Evolutionary conservation across 30 jellyfish, hydroid and myxozoan species (phyloP).

Genomic region (Aurelia aurita complex sp. Pacific): DNA sequence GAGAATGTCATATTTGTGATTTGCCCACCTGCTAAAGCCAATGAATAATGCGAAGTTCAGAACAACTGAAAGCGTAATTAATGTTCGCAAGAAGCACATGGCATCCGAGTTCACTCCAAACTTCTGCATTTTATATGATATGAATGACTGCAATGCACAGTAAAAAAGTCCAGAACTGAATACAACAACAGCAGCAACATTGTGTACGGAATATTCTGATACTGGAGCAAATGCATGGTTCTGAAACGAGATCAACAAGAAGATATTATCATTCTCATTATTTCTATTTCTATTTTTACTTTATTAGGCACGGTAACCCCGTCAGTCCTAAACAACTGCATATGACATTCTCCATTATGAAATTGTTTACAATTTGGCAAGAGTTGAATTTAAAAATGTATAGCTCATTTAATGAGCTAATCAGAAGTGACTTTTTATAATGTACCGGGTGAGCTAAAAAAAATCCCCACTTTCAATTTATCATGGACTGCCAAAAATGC

Average conservation of each 20-base stretch:
- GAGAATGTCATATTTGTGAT: constrained; percentile 28
- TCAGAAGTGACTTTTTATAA: no score
- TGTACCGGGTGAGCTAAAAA: no score
- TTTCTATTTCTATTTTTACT: no score
- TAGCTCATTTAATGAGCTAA: no score
- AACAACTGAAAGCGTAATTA: constrained; percentile 57
- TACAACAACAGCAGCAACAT: constrained; percentile 90
- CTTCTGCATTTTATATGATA: constrained; percentile 61
- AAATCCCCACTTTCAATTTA: no score
- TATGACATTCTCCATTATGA: no score
- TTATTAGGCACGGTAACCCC: no score
- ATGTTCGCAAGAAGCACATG: constrained; percentile 62
- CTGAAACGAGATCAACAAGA: constrained; percentile 16
- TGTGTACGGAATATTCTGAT: constrained; percentile 84
- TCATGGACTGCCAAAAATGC: no score
- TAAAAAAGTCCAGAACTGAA: constrained; percentile 79
- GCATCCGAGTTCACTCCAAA: constrained; percentile 63
- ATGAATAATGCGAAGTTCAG: constrained; percentile 56
- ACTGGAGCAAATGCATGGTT: constrained; percentile 68
- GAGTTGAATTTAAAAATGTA: no score
- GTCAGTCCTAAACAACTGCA: no score
- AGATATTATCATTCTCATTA: no score
- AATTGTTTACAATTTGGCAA: no score
- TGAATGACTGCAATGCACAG: constrained; percentile 63
- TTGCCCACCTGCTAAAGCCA: constrained; percentile 69